Percentiles rank a stretch among this genome's conserved stretches.
phyloP scores from a whole-genome alignment of 2,888 invertebrate species.

The Tenthredo amoena region DNA sequence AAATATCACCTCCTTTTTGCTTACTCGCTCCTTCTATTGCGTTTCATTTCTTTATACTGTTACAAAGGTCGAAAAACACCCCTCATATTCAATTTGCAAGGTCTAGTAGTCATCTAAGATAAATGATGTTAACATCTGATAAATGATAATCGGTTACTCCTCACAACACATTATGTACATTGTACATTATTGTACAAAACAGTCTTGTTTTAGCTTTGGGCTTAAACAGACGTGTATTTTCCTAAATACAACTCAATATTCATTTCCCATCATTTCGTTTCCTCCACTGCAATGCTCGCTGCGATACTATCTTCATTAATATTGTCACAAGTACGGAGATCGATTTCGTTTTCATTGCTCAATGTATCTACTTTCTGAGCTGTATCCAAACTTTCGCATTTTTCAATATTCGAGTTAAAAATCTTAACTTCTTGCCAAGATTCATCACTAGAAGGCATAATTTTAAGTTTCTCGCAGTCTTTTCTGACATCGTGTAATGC shows the following conservation, averaged over 20 bases:
- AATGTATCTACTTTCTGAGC: neutral
- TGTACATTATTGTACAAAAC: too few species aligned
- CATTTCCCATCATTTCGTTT: constrained; percentile 6
- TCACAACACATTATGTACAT: too few species aligned
- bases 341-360: constrained; percentile 12
- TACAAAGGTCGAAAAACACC: too few species aligned
- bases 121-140: too few species aligned
- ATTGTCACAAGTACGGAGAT: neutral
- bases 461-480: neutral
- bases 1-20: neutral
- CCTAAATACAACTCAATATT: too few species aligned
- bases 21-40: neutral
- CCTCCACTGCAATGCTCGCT: neutral
- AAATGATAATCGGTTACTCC: too few species aligned
- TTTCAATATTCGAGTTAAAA: constrained; percentile 3
- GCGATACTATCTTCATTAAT: constrained; percentile 5
- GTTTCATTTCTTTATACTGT: constrained; percentile 22
- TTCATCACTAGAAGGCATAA: neutral
- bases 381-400: neutral
- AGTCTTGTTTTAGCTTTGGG: too few species aligned
- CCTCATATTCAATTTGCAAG: too few species aligned
- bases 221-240: too few species aligned
- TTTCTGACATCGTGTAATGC: constrained; percentile 15
- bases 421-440: constrained; percentile 1
- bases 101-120: too few species aligned